These are phyloP conservation scores for Protosalanx chinensis DNA, from an alignment of 2,797 vertebrate genomes.

Conservation along the genomic window DNA sequence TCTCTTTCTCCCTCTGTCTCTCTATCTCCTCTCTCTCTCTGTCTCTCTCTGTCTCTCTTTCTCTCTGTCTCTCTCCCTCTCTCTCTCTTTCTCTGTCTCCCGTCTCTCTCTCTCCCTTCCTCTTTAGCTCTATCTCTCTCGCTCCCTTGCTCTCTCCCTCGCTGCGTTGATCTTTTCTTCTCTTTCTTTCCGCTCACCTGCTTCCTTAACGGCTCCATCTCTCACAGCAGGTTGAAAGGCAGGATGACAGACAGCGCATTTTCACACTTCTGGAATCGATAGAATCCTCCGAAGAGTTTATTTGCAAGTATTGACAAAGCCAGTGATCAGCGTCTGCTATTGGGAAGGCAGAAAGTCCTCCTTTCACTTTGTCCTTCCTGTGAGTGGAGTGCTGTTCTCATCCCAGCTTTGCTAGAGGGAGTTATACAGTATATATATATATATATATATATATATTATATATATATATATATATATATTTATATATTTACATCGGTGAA, in stretches of 20 bases:
- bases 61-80: too few relatives aligned
- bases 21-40: too few relatives aligned
- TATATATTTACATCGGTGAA: too few relatives aligned
- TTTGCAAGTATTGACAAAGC: slow-evolving; percentile 50
- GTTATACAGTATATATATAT: too few relatives aligned
- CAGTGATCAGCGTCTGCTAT: slow-evolving; percentile 31
- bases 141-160: slow-evolving; percentile 44
- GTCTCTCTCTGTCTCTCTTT: slow-evolving; percentile 30
- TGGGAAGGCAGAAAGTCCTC: not conserved
- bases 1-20: too few relatives aligned
- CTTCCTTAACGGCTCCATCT: slow-evolving; percentile 6
- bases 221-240: not conserved
- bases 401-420: not conserved
- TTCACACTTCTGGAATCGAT: slow-evolving; percentile 34
- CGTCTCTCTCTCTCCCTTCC: too few relatives aligned
- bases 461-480: too few relatives aligned
- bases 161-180: slow-evolving; percentile 29
- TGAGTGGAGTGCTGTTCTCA: not conserved
- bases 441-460: too few relatives aligned
- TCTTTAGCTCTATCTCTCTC: slow-evolving; percentile 35
- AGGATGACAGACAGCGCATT: slow-evolving; percentile 5
- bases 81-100: slow-evolving; percentile 23
- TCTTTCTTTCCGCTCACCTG: slow-evolving; percentile 31
- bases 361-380: not conserved
- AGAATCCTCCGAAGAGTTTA: slow-evolving; percentile 44